phyloP scores from a whole-genome alignment of 2,888 invertebrate genomes.

The Cosmorhoe ocellata region DNA sequence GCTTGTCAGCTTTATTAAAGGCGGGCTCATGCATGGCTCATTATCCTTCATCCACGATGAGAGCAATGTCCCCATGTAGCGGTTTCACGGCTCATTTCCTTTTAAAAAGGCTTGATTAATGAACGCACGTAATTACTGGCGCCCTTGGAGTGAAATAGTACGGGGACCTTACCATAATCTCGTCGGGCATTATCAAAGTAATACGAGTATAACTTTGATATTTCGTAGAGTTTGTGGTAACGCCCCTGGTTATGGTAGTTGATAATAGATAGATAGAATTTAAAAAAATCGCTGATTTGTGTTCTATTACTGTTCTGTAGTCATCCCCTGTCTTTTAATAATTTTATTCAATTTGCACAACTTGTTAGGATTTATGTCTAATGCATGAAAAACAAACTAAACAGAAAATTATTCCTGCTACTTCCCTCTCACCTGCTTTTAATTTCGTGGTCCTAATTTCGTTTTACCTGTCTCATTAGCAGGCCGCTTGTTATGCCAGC shows the following conservation, averaged over 20 bases:
- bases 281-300: too few species aligned
- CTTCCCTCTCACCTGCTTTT: slow-evolving; percentile 1
- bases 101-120: slow-evolving; percentile 7
- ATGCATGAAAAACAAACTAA: too few species aligned
- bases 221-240: too few species aligned
- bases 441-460: slow-evolving; percentile 11
- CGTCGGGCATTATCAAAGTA: too few species aligned
- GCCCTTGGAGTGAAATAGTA: neutral
- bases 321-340: too few species aligned
- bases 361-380: too few species aligned
- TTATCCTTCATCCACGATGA: slow-evolving; percentile 8
- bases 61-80: slow-evolving; percentile 4
- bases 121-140: neutral
- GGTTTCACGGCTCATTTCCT: slow-evolving; percentile 12
- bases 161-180: too few species aligned
- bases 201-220: too few species aligned
- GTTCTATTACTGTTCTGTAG: too few species aligned
- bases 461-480: slow-evolving; percentile 20
- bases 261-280: too few species aligned
- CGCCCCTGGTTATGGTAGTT: too few species aligned
- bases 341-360: too few species aligned
- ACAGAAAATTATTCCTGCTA: neutral
- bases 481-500: slow-evolving; percentile 2
- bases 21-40: neutral
- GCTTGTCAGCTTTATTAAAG: slow-evolving; percentile 16